Percentiles rank a stretch among this genome's conserved stretches.
Conservation (phyloP, 2,113 vertebrate species). For the Haemorhous mexicanus region DNA sequence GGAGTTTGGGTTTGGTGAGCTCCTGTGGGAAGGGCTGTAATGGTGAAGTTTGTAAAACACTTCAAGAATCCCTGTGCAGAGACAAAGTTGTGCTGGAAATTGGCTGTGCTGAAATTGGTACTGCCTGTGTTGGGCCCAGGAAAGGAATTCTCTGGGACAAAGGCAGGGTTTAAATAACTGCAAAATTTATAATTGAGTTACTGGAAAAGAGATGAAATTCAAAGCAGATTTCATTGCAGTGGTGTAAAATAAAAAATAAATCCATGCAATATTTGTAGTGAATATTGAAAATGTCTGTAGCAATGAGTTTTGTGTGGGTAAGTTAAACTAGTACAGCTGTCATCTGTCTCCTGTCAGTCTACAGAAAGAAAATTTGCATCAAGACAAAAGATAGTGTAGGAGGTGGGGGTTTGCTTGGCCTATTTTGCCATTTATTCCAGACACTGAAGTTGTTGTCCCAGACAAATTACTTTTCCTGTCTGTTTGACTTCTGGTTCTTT, state of each 20-base stretch:
- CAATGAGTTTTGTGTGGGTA: neutral
- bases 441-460: neutral
- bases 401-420: constrained; percentile 12
- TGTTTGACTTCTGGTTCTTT: neutral
- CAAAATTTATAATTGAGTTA: neutral
- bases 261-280: neutral
- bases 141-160: neutral
- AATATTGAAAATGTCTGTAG: neutral
- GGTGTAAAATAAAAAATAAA: neutral
- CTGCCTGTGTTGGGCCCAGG: neutral
- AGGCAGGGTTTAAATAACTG: neutral
- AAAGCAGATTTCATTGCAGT: neutral
- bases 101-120: rapidly evolving
- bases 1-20: neutral
- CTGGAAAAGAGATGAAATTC: neutral
- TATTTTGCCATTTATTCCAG: constrained; percentile 37
- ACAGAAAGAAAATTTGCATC: neutral
- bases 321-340: neutral
- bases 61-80: neutral
- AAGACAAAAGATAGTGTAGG: neutral
- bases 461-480: constrained; percentile 40
- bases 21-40: neutral
- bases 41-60: neutral
- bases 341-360: neutral
- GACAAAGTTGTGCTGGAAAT: neutral